phyloP scores from a whole-genome alignment of 2,888 invertebrate species.

The Eupithecia vulgata region DNA sequence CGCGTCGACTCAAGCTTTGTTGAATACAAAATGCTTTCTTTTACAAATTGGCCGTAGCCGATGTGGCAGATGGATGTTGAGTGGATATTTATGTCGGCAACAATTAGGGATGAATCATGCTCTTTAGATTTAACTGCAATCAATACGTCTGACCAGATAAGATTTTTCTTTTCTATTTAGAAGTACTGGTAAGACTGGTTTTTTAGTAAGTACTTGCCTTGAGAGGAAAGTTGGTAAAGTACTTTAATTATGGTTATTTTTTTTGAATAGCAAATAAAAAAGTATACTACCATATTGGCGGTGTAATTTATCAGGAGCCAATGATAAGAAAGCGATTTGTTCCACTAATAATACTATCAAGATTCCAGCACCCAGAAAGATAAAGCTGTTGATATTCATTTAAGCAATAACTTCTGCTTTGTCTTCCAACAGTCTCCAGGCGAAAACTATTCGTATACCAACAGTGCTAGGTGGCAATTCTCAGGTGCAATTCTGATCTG shows the following conservation, averaged over 20 bases:
- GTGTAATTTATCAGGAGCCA: neutral
- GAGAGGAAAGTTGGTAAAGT: neutral
- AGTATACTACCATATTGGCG: no score
- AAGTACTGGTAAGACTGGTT: neutral
- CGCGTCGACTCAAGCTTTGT: conserved; percentile 28
- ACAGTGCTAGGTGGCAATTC: conserved; percentile 12
- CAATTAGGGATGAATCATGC: conserved; percentile 15
- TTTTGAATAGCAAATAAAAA: no score
- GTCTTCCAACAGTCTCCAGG: neutral
- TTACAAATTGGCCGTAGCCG: conserved; percentile 23
- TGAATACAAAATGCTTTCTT: conserved; percentile 33
- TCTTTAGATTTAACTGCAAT: neutral
- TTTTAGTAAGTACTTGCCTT: neutral
- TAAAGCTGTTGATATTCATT: neutral
- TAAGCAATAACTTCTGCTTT: neutral
- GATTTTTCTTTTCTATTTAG: neutral
- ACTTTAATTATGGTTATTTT: neutral
- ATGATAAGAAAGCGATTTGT: neutral
- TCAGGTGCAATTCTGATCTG: conserved; percentile 23
- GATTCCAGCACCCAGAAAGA: neutral
- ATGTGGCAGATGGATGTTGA: conserved; percentile 10
- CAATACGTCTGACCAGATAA: neutral
- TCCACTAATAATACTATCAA: neutral
- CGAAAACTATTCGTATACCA: neutral
- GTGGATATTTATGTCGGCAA: conserved; percentile 7